A percentile compares a stretch with the other conserved stretches of the same genome.
Conservation (phyloP, 2,113 vertebrate genomes). For the Xyliphius kryptos region DNA sequence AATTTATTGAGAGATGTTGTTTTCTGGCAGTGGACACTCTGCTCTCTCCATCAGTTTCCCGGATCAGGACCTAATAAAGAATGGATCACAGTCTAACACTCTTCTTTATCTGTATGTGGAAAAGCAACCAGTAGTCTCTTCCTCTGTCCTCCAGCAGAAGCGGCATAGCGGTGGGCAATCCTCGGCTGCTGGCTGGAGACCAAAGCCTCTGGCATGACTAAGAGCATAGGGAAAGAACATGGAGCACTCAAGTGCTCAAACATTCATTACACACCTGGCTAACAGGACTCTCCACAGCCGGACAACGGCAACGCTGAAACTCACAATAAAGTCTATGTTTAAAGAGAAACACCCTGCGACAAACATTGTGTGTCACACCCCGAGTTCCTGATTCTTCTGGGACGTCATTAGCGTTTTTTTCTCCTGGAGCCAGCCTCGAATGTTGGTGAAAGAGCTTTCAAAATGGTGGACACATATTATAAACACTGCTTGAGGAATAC, state of each 20-base stretch:
- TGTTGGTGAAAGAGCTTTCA: too few species aligned
- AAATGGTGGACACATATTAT: too few species aligned
- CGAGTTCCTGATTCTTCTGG: conserved; percentile 57
- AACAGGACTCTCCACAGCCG: conserved; percentile 49
- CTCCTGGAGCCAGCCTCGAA: too few species aligned
- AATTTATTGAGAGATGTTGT: too few species aligned
- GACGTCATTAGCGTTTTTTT: conserved; percentile 69
- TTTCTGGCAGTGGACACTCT: too few species aligned
- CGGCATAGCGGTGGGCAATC: conserved; percentile 43
- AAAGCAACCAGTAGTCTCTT: conserved; percentile 32
- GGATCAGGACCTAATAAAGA: too few species aligned
- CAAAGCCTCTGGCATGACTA: conserved; percentile 61
- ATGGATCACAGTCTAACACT: too few species aligned
- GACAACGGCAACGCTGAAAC: conserved; percentile 47
- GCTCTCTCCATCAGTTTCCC: too few species aligned
- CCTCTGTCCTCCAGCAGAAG: conserved; percentile 46
- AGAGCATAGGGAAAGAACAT: conserved; percentile 53
- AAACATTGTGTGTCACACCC: conserved; percentile 45
- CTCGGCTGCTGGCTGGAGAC: conserved; percentile 42
- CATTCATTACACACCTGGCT: conserved; percentile 58
- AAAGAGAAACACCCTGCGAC: conserved; percentile 52
- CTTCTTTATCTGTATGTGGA: too few species aligned
- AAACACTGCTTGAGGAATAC: too few species aligned
- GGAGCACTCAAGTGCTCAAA: conserved; percentile 53
- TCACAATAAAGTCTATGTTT: conserved; percentile 58